Evolutionary conservation across 1,140 invertebrate species (phyloP), one percentile per base, ranked within the genome.

Genomic region (Hormaphis cornu): DNA sequence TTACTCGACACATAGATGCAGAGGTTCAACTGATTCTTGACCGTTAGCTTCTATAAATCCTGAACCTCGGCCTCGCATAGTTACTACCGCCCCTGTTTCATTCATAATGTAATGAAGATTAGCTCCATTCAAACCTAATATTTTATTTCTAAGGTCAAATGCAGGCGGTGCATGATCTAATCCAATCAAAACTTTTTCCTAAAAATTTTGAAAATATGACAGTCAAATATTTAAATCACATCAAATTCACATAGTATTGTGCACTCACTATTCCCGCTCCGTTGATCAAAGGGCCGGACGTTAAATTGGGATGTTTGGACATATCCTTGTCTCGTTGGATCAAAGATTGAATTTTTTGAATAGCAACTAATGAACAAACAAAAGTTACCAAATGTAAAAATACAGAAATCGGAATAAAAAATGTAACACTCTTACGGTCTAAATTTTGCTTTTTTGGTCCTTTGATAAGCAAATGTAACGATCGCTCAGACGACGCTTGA

Each of bases 41-140:
- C 84, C 84, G 59, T 76, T 76, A 22, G 82, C 78, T 74, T 88
- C 86, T 18, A 85, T 74, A 75, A 83, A 86, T 59, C 84, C 84
- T 2, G 86, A 87, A 22, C 84, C 84, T 73, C 84, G 82, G 52
- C 86, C 88, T 75, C 88, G 81, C 54, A 91, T 79, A 1, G 86
- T 86, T 18, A 89, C 86, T 72, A 83, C 84, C 6, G 87, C 86
- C 70, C 87, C 87, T 24, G 88, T 90, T 79, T 90, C 88, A 40
- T 83, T 84, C 71, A 85, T 80, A 73, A 91, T 90, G 71, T 89
- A 90, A 72, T 89, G 82, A 71, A 90, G 81, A 78, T 88, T 90
- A 35, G 86, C 84, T 28, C 86, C 87, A 78, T 86, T 82, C 73
- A 74, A 80, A 53, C 88, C 88, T 72, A 89, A 78, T 71, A 90